Conservation (phyloP, 1,140 invertebrate genomes). For the Nasonia giraulti region DNA sequence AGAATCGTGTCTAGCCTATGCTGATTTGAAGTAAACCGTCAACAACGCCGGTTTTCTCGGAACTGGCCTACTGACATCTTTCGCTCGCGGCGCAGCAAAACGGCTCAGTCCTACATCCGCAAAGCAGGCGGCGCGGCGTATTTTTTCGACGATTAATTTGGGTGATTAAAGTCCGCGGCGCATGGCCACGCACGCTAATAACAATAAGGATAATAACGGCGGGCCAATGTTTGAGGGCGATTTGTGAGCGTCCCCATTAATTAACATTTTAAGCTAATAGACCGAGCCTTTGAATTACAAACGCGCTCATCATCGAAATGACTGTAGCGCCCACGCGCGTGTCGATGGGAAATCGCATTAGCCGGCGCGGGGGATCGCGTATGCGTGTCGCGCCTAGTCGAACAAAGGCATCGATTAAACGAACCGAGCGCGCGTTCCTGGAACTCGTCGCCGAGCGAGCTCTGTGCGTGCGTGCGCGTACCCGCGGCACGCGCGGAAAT, state of each 20-base stretch:
- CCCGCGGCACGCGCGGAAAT: not conserved
- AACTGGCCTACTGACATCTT: not conserved
- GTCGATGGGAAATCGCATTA: not conserved
- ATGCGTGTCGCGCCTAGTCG: not conserved
- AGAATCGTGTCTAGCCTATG: not conserved
- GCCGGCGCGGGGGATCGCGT: not conserved
- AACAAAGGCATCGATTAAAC: not conserved
- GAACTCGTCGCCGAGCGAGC: not conserved
- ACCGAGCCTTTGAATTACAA: conserved; percentile 1
- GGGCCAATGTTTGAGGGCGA: not conserved
- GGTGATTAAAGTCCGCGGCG: not conserved
- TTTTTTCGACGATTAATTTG: not conserved
- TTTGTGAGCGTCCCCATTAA: not conserved
- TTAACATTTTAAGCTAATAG: conserved; percentile 23
- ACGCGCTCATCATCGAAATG: conserved; percentile 7
- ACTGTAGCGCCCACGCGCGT: not conserved
- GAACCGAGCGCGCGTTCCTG: not conserved
- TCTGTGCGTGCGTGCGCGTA: not conserved
- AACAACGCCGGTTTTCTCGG: not conserved
- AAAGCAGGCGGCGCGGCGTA: not conserved
- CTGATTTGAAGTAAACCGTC: not conserved
- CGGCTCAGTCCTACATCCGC: too few species aligned
- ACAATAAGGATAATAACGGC: not conserved
- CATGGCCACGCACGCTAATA: not conserved
- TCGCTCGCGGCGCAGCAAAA: not conserved